phyloP scores from a whole-genome alignment of 2,797 vertebrate genomes.

The Phoeniculus purpureus region DNA sequence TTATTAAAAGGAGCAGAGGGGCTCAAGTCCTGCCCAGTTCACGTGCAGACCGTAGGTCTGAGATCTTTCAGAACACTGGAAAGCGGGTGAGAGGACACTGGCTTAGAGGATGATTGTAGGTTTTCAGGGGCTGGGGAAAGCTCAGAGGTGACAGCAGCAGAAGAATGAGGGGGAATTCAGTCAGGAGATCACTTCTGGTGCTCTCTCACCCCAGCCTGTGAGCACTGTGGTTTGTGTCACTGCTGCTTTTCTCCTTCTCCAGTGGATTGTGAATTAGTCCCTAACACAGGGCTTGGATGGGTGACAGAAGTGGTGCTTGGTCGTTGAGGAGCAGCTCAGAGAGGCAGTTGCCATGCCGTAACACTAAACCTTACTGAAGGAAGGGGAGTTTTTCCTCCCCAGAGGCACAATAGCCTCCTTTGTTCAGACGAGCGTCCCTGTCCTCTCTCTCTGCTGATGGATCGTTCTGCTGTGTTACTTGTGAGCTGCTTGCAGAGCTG shows the following conservation, averaged over 20 bases:
- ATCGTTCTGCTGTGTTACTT: background rate
- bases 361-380: background rate
- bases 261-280: background rate
- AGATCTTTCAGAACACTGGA: background rate
- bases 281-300: background rate
- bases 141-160: background rate
- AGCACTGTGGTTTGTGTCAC: background rate
- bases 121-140: background rate
- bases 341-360: background rate
- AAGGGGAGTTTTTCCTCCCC: background rate
- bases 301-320: background rate
- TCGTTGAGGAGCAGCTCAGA: background rate
- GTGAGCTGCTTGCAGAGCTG: rapidly evolving
- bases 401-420: background rate
- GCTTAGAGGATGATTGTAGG: rapidly evolving
- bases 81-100: background rate
- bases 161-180: background rate
- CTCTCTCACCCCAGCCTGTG: rapidly evolving
- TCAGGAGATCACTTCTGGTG: background rate
- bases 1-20: background rate
- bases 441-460: background rate
- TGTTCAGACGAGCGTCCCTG: background rate
- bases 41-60: rapidly evolving
- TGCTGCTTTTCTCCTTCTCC: background rate
- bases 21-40: background rate